Evolutionary conservation across 1,140 invertebrate species (phyloP).

Genomic region (Hydropsyche tenuis): DNA sequence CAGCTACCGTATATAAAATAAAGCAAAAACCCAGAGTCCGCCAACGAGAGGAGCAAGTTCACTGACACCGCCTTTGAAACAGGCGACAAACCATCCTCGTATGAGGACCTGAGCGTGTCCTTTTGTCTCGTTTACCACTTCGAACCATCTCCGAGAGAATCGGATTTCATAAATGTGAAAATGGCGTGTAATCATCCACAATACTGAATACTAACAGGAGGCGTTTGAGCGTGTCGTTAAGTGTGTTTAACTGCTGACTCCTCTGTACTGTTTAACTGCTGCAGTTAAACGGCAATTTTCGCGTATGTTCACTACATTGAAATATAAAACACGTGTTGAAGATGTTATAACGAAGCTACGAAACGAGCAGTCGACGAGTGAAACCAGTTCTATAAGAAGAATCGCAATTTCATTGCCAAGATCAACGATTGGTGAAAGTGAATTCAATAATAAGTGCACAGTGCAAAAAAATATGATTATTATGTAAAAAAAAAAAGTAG

Average conservation of each 20-base stretch:
- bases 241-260: too few relatives aligned
- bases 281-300: too few relatives aligned
- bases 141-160: too few relatives aligned
- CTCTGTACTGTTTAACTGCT: too few relatives aligned
- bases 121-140: too few relatives aligned
- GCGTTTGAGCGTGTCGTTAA: too few relatives aligned
- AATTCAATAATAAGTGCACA: slow-evolving; percentile 10
- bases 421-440: slow-evolving; percentile 34
- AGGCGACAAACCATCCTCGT: background rate
- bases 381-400: slow-evolving; percentile 16
- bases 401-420: slow-evolving; percentile 41
- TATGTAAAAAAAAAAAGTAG: slow-evolving; percentile 1
- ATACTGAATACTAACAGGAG: too few relatives aligned
- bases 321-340: too few relatives aligned
- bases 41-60: slow-evolving; percentile 14
- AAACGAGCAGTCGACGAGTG: slow-evolving; percentile 5
- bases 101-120: background rate
- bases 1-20: slow-evolving; percentile 32
- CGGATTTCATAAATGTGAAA: too few relatives aligned
- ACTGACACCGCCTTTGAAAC: slow-evolving; percentile 7
- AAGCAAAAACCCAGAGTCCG: background rate
- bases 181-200: too few relatives aligned
- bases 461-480: background rate
- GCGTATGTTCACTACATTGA: too few relatives aligned
- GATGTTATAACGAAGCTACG: too few relatives aligned